phyloP scores from a whole-genome alignment of 2,888 invertebrate genomes.

The Temnothorax ravouxi region DNA sequence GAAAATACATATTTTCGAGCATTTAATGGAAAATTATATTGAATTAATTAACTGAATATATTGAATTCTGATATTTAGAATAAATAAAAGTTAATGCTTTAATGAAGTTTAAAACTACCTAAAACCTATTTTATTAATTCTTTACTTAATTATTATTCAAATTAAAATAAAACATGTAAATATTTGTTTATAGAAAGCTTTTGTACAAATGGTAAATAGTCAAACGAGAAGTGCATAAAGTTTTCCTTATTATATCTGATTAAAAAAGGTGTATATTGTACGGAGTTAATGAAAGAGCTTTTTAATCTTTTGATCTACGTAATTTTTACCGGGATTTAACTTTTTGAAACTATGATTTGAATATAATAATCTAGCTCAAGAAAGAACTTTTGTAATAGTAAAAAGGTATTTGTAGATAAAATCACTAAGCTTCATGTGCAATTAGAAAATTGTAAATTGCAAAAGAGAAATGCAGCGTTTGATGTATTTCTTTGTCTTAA shows the following conservation, averaged over 20 bases:
- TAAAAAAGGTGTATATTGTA: background rate
- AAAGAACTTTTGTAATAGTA: background rate
- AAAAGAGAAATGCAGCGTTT: background rate
- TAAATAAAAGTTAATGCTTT: background rate
- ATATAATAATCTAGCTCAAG: background rate
- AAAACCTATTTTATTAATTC: background rate
- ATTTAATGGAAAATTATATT: conserved; percentile 19
- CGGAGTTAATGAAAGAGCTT: background rate
- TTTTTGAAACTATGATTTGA: background rate
- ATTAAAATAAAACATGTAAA: background rate
- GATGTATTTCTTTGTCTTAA: conserved; percentile 6
- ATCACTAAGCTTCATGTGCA: background rate
- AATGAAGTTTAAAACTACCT: background rate
- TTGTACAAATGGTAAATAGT: background rate
- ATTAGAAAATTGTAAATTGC: conserved; percentile 20
- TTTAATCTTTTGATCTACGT: conserved; percentile 20
- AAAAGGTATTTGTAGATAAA: background rate
- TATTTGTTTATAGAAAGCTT: background rate
- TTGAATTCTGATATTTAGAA: conserved; percentile 9
- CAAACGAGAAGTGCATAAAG: background rate
- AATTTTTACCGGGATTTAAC: background rate
- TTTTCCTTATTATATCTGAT: background rate
- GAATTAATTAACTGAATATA: background rate
- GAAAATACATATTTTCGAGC: background rate
- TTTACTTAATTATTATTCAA: background rate